These are phyloP conservation scores for Gasteruption jaculator DNA, from an alignment of 2,888 invertebrate species.

Conservation along the genomic window DNA sequence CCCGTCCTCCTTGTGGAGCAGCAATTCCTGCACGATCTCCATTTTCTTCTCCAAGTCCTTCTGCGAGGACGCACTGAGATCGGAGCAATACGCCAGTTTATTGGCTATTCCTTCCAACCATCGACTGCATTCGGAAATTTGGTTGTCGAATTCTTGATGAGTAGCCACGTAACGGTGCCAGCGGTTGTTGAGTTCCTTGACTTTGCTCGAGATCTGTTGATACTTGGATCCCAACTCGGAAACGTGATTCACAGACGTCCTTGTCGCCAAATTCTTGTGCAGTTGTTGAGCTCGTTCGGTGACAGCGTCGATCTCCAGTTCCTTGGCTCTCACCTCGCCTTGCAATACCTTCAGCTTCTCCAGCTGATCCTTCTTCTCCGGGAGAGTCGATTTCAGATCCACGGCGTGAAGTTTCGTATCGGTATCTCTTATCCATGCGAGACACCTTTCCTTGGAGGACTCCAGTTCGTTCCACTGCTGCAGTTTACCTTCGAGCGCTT, in stretches of 20 bases:
- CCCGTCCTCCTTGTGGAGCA: slow-evolving; percentile 90
- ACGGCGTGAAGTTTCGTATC: slow-evolving; percentile 85
- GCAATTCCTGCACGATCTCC: slow-evolving; percentile 78
- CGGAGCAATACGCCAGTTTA: slow-evolving; percentile 83
- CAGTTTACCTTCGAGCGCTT: slow-evolving; percentile 75
- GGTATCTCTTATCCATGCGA: slow-evolving; percentile 82
- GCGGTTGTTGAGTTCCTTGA: slow-evolving; percentile 83
- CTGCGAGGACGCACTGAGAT: slow-evolving; percentile 75
- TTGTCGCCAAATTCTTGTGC: slow-evolving; percentile 68
- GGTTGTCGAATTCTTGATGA: slow-evolving; percentile 83
- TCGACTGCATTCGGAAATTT: slow-evolving; percentile 71
- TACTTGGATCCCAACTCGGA: slow-evolving; percentile 90
- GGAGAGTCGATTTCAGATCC: slow-evolving; percentile 75
- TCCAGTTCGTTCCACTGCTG: slow-evolving; percentile 93
- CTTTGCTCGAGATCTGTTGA: slow-evolving; percentile 82
- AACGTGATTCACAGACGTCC: slow-evolving; percentile 78
- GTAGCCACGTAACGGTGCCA: slow-evolving; percentile 90
- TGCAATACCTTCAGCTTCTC: slow-evolving; percentile 75
- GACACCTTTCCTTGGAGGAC: slow-evolving; percentile 75
- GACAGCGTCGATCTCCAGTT: slow-evolving; percentile 87
- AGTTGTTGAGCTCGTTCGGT: slow-evolving; percentile 86
- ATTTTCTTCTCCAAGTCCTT: slow-evolving; percentile 83
- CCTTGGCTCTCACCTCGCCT: slow-evolving; percentile 85
- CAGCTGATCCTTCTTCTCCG: slow-evolving; percentile 80
- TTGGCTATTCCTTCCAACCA: slow-evolving; percentile 82